Evolutionary conservation across 2,888 invertebrate species (phyloP).

Genomic region (Lypha dubia): DNA sequence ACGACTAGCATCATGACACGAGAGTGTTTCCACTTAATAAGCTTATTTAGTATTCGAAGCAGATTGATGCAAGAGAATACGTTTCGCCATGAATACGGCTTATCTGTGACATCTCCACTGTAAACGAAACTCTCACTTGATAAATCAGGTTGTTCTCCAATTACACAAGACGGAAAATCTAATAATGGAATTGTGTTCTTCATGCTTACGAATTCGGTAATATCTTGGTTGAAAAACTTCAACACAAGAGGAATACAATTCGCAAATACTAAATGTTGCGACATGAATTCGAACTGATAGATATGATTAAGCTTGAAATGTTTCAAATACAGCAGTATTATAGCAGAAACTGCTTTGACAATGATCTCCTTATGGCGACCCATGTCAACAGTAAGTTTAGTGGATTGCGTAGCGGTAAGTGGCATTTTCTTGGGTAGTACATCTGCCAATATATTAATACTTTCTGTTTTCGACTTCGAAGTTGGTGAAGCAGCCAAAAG

Average conservation of each 20-base stretch:
- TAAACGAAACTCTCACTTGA: conserved; percentile 95
- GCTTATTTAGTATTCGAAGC: conserved; percentile 96
- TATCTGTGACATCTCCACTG: conserved; percentile 87
- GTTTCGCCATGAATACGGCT: conserved; percentile 98
- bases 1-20: conserved; percentile 99
- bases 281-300: conserved; percentile 99
- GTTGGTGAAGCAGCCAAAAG: conserved; percentile 98
- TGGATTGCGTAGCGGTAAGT: conserved; percentile 96
- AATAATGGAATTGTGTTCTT: conserved; percentile 96
- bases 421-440: conserved; percentile 99
- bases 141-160: conserved; percentile 96
- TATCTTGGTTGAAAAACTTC: conserved; percentile 99
- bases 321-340: conserved; percentile 95
- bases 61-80: conserved; percentile 99
- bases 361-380: conserved; percentile 99
- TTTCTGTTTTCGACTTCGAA: conserved; percentile 99
- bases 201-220: conserved; percentile 96
- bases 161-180: conserved; percentile 98
- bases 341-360: conserved; percentile 96
- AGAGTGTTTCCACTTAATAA: conserved; percentile 99
- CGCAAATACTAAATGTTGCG: conserved; percentile 98
- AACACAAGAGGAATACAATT: conserved; percentile 99
- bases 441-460: conserved; percentile 99
- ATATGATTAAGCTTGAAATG: conserved; percentile 98
- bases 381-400: conserved; percentile 98